A percentile compares a stretch with the other conserved stretches of the same genome.
Conservation (phyloP, 37 sponge, comb jelly and placozoan genomes). For the Aplysina aerophoba region DNA sequence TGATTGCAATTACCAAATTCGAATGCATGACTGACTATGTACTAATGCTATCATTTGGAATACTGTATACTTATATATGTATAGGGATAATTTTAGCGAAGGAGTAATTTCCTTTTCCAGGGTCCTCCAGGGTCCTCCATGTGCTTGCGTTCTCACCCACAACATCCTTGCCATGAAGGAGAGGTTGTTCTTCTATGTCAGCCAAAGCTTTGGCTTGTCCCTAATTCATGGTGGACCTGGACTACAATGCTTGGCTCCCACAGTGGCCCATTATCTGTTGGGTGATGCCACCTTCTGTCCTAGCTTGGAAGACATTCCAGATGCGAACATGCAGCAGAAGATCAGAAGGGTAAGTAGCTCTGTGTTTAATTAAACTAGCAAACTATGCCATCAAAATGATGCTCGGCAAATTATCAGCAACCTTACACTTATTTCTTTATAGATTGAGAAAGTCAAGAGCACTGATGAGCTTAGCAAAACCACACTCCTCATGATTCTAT, state of each 20-base stretch:
- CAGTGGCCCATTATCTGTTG: slow-evolving; percentile 27
- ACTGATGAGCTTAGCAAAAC: too few species aligned
- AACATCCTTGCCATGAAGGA: slow-evolving; percentile 30
- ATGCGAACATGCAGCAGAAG: not conserved
- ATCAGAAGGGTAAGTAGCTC: slow-evolving; percentile 17
- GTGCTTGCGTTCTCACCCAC: not conserved
- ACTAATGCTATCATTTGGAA: too few species aligned
- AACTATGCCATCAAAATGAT: too few species aligned
- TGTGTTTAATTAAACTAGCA: too few species aligned
- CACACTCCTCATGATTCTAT: too few species aligned
- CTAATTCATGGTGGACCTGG: slow-evolving; percentile 46
- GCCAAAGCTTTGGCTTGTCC: slow-evolving; percentile 26
- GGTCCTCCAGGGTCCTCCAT: not conserved
- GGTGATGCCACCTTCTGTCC: slow-evolving; percentile 1
- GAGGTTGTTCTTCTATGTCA: slow-evolving; percentile 2
- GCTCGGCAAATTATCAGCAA: too few species aligned
- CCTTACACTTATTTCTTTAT: too few species aligned
- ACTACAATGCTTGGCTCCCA: slow-evolving; percentile 2
- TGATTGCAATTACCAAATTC: too few species aligned
- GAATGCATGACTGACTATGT: too few species aligned
- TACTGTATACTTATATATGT: too few species aligned
- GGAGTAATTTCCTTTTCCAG: not conserved
- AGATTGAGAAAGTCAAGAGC: too few species aligned
- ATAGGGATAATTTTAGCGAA: too few species aligned
- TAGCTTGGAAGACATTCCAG: slow-evolving; percentile 25